These are phyloP conservation scores for Petrocephalus sullivani DNA, from an alignment of 2,797 vertebrate species.

Conservation along the genomic window DNA sequence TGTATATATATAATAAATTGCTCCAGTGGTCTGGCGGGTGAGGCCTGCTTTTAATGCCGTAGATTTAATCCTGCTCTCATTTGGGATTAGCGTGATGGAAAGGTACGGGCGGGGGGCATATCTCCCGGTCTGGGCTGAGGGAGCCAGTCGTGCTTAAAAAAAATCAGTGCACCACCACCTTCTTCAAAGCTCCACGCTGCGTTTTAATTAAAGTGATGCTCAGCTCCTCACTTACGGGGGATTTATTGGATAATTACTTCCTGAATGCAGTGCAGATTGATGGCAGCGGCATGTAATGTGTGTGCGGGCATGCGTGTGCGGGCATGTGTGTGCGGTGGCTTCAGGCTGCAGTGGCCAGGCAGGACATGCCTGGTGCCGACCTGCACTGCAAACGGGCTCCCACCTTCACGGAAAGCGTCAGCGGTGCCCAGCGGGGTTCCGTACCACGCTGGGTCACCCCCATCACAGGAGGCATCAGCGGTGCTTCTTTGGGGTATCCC, in stretches of 20 bases:
- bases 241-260: conserved; percentile 28
- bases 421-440: not conserved
- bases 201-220: conserved; percentile 21
- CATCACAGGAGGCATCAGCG: not conserved
- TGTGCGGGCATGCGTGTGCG: not conserved
- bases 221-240: not conserved
- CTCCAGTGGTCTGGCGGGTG: not conserved
- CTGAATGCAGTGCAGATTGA: conserved; percentile 8
- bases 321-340: not conserved
- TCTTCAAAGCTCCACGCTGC: not conserved
- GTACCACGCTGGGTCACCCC: not conserved
- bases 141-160: not conserved
- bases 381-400: not conserved
- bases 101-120: not conserved
- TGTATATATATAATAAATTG: conserved; percentile 3
- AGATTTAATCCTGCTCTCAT: not conserved
- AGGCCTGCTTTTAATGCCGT: not conserved
- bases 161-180: not conserved
- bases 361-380: not conserved
- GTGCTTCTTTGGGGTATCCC: not conserved
- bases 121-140: not conserved
- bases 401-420: not conserved
- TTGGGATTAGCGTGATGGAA: not conserved
- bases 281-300: not conserved
- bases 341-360: not conserved